phyloP scores from a whole-genome alignment of 2,888 invertebrate genomes.

The Hanleya hanleyi region DNA sequence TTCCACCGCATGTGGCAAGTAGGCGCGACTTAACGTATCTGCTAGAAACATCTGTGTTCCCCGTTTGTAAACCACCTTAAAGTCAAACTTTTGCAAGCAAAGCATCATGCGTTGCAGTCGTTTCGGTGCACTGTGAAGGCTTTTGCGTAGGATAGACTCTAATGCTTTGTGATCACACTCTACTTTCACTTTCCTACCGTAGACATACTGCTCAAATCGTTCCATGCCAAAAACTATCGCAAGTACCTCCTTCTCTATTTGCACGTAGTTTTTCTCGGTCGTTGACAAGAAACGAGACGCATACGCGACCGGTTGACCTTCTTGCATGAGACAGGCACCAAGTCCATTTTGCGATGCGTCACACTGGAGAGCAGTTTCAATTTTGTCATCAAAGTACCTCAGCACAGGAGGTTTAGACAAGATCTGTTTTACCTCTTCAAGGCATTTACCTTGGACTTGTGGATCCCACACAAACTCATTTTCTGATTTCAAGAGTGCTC shows the following conservation, averaged over 20 bases:
- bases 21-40: constrained; percentile 19
- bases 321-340: constrained; percentile 18
- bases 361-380: constrained; percentile 20
- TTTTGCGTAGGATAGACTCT: constrained; percentile 19
- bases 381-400: constrained; percentile 25
- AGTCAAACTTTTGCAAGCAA: constrained; percentile 24
- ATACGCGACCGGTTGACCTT: not conserved
- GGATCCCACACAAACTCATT: constrained; percentile 22
- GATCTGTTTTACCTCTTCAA: constrained; percentile 16
- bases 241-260: not conserved
- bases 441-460: constrained; percentile 22
- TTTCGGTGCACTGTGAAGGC: constrained; percentile 15
- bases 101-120: constrained; percentile 22
- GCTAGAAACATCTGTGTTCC: constrained; percentile 28
- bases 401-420: constrained; percentile 27
- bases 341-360: constrained; percentile 28
- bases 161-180: constrained; percentile 33
- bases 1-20: no score
- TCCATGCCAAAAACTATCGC: constrained; percentile 1
- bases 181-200: constrained; percentile 3
- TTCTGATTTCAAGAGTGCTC: constrained; percentile 21
- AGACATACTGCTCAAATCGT: not conserved
- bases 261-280: not conserved
- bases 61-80: constrained; percentile 14
- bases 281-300: not conserved